A percentile compares a stretch with the other conserved stretches of the same genome.
Conservation (phyloP, 1,140 invertebrate genomes). For the Musca domestica region DNA sequence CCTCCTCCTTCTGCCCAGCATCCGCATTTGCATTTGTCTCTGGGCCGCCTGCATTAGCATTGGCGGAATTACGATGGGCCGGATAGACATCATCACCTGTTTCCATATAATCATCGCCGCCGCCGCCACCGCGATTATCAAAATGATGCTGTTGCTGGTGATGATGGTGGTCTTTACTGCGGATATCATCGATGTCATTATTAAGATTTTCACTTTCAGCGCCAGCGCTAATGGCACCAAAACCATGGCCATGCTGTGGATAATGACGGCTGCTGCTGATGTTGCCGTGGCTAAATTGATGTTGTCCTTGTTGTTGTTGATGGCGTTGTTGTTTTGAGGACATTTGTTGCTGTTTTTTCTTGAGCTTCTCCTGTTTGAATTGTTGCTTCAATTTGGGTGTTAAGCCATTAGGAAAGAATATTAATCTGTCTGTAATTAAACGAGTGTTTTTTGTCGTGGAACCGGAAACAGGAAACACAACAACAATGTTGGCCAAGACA, state of each 20-base stretch:
- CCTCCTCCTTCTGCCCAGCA: background rate
- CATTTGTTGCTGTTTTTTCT: conserved; percentile 10
- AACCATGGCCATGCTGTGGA: conserved; percentile 22
- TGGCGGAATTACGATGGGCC: too few relatives aligned
- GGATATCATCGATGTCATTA: conserved; percentile 33
- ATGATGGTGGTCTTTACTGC: conserved; percentile 22
- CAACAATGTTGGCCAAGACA: too few relatives aligned
- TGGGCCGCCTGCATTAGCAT: too few relatives aligned
- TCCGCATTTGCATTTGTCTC: background rate
- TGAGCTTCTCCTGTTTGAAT: conserved; percentile 28
- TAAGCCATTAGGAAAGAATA: conserved; percentile 52
- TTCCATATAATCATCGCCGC: conserved; percentile 16
- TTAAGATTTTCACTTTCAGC: conserved; percentile 33
- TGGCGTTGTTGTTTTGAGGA: background rate
- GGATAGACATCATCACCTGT: conserved; percentile 8
- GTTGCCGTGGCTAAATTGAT: conserved; percentile 25
- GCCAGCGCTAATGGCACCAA: background rate
- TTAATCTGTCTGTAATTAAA: conserved; percentile 50
- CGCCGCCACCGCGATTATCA: conserved; percentile 18
- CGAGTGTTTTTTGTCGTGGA: background rate
- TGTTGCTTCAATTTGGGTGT: conserved; percentile 29
- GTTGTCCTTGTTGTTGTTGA: conserved; percentile 10
- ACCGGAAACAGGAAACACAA: too few relatives aligned
- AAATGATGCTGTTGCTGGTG: conserved; percentile 17
- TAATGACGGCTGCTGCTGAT: conserved; percentile 26